Evolutionary conservation across 30 jellyfish, hydroid and myxozoan genomes (phyloP).

Genomic region (Hydractinia echinata): DNA sequence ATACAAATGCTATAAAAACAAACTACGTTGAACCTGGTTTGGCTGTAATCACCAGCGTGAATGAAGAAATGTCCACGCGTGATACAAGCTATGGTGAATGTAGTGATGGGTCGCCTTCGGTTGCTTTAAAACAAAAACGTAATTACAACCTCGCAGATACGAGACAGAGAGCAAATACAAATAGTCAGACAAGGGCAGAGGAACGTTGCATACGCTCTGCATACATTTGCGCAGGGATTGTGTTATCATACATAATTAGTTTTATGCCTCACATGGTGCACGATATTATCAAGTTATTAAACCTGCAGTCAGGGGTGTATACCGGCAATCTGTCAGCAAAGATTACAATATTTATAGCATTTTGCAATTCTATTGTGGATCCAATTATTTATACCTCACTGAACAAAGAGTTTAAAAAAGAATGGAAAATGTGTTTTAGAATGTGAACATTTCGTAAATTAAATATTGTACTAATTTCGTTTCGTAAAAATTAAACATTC

Average conservation of each 20-base stretch:
- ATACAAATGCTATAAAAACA: background rate
- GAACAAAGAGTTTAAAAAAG: background rate
- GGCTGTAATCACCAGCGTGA: no score
- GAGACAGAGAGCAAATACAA: no score
- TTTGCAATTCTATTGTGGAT: slow-evolving; percentile 5
- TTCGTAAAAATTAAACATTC: no score
- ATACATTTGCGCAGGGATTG: slow-evolving; percentile 1
- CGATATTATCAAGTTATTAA: background rate
- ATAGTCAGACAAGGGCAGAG: no score
- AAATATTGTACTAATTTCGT: no score
- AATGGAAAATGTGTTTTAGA: background rate
- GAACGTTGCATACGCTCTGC: background rate
- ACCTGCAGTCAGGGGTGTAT: background rate
- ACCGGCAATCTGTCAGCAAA: slow-evolving; percentile 4
- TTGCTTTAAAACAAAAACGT: no score
- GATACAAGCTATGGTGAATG: no score
- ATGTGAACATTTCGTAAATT: no score
- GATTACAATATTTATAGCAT: slow-evolving; percentile 12
- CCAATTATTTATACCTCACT: background rate
- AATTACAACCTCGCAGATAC: no score
- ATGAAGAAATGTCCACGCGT: no score
- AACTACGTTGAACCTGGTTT: background rate
- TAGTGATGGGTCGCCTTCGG: no score
- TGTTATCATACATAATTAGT: background rate
- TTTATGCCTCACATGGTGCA: background rate